Evolutionary conservation across 2,888 invertebrate genomes (phyloP), one percentile per base, ranked within the genome.

Genomic region (Drosophila mimica): DNA sequence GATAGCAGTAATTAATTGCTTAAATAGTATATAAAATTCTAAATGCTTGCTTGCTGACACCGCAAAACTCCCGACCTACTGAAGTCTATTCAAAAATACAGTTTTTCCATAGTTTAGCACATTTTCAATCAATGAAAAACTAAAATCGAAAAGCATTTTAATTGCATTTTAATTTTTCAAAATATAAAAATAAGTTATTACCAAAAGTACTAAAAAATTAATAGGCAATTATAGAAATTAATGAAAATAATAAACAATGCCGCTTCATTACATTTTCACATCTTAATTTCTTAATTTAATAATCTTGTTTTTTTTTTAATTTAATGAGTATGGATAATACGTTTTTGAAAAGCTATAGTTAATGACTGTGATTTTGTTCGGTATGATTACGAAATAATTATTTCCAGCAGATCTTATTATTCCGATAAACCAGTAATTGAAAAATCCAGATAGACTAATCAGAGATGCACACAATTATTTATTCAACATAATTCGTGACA

Each of bases 1-100:
- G 68, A 67, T 70, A 74, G 59, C 66, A 63, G 43, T 76, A 81
- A 85, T 83, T 81, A 74, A 83, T 81, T 71, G 76, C 25, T 70
- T 40, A 72, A 76, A 70, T 64, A 70, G 48, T 77, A 73, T 69
- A 69, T 40, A 68, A 56, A 25, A 20, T 30, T 28, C 30, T 0
- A 49, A 30, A 33, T 40, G 49, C 43, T 63, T 54, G 46, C 62
- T 52, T 31, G 59, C 9, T 48, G 36, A 49, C 58, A 7, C 8
- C 4, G 57, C 54, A 54, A 13, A 36, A 28, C 15, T 34, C 33
- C 56, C 56, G 30, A 15, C 40, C 15, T 56, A 15, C 49, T 30
- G 28, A 30, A 30, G 25, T 15, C 38, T 38, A 38, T 11, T 60
- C 28, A 28, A 49, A 30, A 28, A 25, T 30, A 3, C 17, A 1